Evolutionary conservation across 2,888 invertebrate genomes (phyloP).

Genomic region (Agrotis segetum): DNA sequence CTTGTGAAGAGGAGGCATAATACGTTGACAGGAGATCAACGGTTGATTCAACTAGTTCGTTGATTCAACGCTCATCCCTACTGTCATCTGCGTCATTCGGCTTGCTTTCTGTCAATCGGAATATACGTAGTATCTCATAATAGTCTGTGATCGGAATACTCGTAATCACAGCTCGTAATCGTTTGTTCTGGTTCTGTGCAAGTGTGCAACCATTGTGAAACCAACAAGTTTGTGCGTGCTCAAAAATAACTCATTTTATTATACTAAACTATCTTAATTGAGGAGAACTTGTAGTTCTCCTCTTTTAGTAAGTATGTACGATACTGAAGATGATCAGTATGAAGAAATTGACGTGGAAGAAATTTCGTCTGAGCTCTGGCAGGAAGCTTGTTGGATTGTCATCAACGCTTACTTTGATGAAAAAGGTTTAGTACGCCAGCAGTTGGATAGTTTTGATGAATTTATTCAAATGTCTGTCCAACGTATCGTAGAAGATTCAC

Average conservation of each 20-base stretch:
- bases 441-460: slow-evolving; percentile 99
- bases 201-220: neutral
- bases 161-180: too few species aligned
- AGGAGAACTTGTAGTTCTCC: slow-evolving; percentile 59
- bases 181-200: too few species aligned
- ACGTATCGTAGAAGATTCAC: slow-evolving; percentile 99
- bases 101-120: neutral
- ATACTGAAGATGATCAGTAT: slow-evolving; percentile 91
- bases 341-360: slow-evolving; percentile 98
- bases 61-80: too few species aligned
- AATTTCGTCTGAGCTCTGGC: slow-evolving; percentile 99
- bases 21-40: too few species aligned
- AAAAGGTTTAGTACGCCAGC: slow-evolving; percentile 99
- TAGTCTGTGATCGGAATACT: too few species aligned
- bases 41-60: too few species aligned
- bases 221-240: slow-evolving; percentile 11
- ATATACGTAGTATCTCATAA: too few species aligned
- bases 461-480: slow-evolving; percentile 99
- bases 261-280: slow-evolving; percentile 2
- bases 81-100: neutral
- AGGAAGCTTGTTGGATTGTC: slow-evolving; percentile 99
- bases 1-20: too few species aligned
- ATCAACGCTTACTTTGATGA: slow-evolving; percentile 99
- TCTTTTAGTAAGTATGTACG: slow-evolving; percentile 82
- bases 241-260: neutral